A percentile compares a stretch with the other conserved stretches of the same genome.
These are phyloP conservation scores for Sinella curviseta DNA, from an alignment of 1,140 invertebrate genomes.

Conservation along the genomic window DNA sequence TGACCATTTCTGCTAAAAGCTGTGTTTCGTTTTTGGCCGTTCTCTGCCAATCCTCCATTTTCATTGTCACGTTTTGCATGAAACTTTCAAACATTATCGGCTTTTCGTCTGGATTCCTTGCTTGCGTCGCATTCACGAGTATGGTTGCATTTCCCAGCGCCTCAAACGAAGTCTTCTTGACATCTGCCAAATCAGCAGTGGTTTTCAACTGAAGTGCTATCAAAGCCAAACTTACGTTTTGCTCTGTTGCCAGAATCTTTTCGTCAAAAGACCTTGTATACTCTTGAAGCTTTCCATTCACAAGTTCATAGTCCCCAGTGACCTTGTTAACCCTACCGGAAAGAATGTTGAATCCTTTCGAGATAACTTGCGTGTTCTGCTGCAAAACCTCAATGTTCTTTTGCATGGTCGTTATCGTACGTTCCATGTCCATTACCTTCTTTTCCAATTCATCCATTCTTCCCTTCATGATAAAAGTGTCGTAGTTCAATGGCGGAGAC, in stretches of 20 bases:
- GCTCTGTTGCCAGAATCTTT: not conserved
- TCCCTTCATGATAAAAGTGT: not conserved
- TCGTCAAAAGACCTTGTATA: not conserved
- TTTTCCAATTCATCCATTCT: slow-evolving; percentile 5
- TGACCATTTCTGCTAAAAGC: slow-evolving; percentile 36
- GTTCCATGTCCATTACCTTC: slow-evolving; percentile 19
- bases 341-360: slow-evolving; percentile 39
- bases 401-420: slow-evolving; percentile 9
- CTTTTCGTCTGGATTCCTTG: not conserved
- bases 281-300: not conserved
- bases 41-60: slow-evolving; percentile 28
- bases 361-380: slow-evolving; percentile 38
- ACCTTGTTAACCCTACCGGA: slow-evolving; percentile 35
- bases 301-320: slow-evolving; percentile 30
- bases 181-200: not conserved
- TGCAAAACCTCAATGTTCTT: slow-evolving; percentile 35
- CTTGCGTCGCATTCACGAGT: not conserved
- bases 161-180: not conserved
- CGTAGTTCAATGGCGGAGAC: not conserved
- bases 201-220: not conserved
- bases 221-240: not conserved
- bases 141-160: not conserved
- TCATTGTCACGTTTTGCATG: not conserved
- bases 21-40: slow-evolving; percentile 31
- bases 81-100: not conserved